Conservation (phyloP, 2,797 vertebrate species). For the Hemibagrus guttatus region DNA sequence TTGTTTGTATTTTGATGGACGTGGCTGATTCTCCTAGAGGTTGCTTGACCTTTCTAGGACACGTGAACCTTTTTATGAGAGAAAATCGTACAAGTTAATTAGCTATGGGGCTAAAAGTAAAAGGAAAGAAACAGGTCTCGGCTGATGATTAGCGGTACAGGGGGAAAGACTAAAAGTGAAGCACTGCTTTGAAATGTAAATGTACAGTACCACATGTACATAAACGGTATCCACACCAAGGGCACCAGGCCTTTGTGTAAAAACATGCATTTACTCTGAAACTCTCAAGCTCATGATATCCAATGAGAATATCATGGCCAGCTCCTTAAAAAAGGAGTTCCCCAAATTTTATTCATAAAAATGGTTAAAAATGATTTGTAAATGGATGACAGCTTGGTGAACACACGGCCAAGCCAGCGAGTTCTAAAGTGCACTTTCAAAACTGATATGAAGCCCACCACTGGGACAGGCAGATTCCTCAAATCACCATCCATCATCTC, state of each 20-base stretch:
- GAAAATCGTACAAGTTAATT: neutral
- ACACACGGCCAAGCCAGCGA: slow-evolving; percentile 6
- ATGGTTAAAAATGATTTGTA: neutral
- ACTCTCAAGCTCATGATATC: neutral
- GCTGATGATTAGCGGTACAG: neutral
- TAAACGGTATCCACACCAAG: slow-evolving; percentile 8
- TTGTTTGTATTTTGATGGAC: neutral
- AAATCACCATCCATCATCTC: neutral
- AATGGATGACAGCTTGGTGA: slow-evolving; percentile 1
- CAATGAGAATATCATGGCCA: neutral
- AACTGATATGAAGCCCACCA: slow-evolving; percentile 16
- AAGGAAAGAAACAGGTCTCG: neutral
- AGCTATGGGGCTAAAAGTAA: neutral
- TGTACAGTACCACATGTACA: neutral
- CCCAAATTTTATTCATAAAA: slow-evolving; percentile 13
- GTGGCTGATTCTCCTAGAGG: neutral
- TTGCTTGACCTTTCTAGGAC: neutral
- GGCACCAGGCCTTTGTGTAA: slow-evolving; percentile 26
- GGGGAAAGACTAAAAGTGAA: neutral
- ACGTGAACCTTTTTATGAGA: neutral
- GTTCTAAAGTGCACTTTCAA: slow-evolving; percentile 48
- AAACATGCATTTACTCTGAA: neutral
- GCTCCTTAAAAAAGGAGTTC: neutral
- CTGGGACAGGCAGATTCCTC: neutral
- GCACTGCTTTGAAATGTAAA: neutral